Percentiles rank a stretch among this genome's conserved stretches.
phyloP scores from a whole-genome alignment of 2,797 vertebrate genomes.

The Epinephelus awoara region DNA sequence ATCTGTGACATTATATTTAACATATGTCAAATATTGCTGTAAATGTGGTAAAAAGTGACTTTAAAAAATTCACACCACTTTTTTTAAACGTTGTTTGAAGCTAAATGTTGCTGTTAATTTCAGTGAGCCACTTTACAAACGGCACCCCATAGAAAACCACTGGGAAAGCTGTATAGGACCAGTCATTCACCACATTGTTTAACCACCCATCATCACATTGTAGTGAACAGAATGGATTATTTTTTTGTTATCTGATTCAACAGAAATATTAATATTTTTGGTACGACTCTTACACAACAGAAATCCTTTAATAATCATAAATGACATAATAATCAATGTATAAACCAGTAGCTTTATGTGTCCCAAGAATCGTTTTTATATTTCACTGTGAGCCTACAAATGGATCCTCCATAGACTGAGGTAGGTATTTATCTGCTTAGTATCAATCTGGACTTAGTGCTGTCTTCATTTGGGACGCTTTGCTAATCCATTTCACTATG shows the following conservation, averaged over 20 bases:
- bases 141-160: not conserved
- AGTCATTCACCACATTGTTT: not conserved
- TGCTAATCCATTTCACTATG: slow-evolving; percentile 89
- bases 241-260: not conserved
- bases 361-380: slow-evolving; percentile 12
- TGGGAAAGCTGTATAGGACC: not conserved
- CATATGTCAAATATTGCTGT: no score
- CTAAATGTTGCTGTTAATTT: no score
- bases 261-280: not conserved
- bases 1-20: no score
- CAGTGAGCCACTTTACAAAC: not conserved
- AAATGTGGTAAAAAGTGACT: no score
- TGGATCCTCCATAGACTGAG: slow-evolving; percentile 71
- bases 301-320: not conserved
- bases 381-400: slow-evolving; percentile 37
- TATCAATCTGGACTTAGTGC: slow-evolving; percentile 88
- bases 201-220: not conserved
- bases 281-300: not conserved
- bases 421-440: slow-evolving; percentile 90
- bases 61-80: no score
- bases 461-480: slow-evolving; percentile 82
- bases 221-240: not conserved
- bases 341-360: not conserved
- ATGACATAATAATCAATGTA: not conserved
- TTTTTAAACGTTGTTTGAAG: no score